These are phyloP conservation scores for Arizona elegans DNA, from an alignment of 2,113 vertebrate species.

Conservation along the genomic window DNA sequence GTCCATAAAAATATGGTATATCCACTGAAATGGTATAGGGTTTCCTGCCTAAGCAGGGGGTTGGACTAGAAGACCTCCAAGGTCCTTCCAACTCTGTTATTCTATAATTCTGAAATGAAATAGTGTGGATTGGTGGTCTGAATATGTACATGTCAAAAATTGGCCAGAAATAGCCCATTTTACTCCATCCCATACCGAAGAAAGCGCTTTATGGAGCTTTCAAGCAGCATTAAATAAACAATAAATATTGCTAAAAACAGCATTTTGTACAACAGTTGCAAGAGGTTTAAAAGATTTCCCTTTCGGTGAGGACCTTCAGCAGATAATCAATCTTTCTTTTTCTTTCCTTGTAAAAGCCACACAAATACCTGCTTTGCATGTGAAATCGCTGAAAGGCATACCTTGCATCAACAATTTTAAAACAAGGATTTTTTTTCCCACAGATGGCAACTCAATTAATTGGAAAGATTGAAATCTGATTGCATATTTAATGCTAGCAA, in stretches of 20 bases:
- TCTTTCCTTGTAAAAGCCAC: conserved; percentile 6
- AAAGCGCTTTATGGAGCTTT: neutral
- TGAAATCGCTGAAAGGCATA: conserved; percentile 55
- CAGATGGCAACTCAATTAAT: conserved; percentile 42
- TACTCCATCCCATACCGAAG: neutral
- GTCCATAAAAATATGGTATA: neutral
- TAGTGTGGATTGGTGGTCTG: too few relatives aligned
- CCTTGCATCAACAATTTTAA: conserved; percentile 55
- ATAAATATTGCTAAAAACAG: neutral
- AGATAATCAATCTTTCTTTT: neutral
- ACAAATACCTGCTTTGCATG: conserved; percentile 28
- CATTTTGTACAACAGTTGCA: neutral
- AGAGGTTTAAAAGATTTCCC: neutral
- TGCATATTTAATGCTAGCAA: conserved; percentile 51
- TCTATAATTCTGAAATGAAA: too few relatives aligned
- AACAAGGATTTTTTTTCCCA: conserved; percentile 29
- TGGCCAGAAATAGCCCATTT: neutral
- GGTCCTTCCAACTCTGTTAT: too few relatives aligned
- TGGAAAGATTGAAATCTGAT: conserved; percentile 53
- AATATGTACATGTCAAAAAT: neutral
- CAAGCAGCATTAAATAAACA: neutral
- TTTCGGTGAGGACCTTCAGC: neutral
- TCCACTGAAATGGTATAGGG: too few relatives aligned
- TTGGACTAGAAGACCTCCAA: too few relatives aligned
- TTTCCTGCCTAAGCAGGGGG: too few relatives aligned